Conservation (phyloP, 35 echinoderm and acorn worm species). For the Amphiura filiformis region DNA sequence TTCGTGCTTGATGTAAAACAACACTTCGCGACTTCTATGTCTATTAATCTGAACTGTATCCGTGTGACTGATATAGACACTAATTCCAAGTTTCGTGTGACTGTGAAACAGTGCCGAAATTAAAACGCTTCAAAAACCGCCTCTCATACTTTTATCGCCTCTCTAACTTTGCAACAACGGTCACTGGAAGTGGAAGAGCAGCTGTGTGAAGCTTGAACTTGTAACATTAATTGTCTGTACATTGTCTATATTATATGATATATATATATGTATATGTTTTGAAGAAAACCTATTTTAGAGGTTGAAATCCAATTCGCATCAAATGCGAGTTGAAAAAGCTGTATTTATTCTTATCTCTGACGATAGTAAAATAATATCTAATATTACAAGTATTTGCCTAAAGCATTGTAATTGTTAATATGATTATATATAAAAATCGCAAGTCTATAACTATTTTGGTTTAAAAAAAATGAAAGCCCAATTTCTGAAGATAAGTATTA, state of each 20-base stretch:
- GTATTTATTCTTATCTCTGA: background rate
- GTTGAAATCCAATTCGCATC: background rate
- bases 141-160: background rate
- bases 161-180: background rate
- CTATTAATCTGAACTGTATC: background rate
- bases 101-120: conserved; percentile 11
- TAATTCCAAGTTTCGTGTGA: background rate
- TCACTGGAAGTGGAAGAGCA: background rate
- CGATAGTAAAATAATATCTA: background rate
- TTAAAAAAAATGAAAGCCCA: no score
- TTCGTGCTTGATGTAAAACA: background rate
- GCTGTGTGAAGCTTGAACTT: conserved; percentile 7
- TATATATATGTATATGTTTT: conserved; percentile 14
- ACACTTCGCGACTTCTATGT: background rate
- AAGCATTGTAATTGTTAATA: background rate
- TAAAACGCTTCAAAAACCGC: background rate
- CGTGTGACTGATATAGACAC: background rate
- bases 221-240: conserved; percentile 4
- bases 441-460: no score
- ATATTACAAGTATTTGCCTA: background rate
- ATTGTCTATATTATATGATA: background rate
- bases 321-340: conserved; percentile 10
- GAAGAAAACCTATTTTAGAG: background rate
- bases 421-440: no score
- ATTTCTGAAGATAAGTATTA: no score